Evolutionary conservation across 1,140 invertebrate species (phyloP).

Genomic region (Sipha flava): DNA sequence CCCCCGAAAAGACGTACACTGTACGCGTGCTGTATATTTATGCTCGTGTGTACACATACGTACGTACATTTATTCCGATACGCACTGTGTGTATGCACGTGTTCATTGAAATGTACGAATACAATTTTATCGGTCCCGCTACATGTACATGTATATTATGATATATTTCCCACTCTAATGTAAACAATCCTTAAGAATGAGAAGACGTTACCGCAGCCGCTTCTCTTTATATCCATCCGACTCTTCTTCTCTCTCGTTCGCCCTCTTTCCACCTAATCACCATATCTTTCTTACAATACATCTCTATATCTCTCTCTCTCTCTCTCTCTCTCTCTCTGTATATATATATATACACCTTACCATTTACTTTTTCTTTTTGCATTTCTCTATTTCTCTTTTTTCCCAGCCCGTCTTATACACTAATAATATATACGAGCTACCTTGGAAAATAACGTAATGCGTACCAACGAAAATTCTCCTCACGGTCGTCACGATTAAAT

Average conservation of each 20-base stretch:
- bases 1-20: too few species aligned
- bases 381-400: too few species aligned
- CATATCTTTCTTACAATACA: too few species aligned
- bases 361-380: background rate
- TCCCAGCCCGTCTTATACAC: too few species aligned
- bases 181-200: background rate
- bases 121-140: background rate
- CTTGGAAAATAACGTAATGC: too few species aligned
- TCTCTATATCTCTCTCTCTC: background rate
- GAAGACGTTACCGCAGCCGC: background rate
- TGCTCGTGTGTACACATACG: background rate
- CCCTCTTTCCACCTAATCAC: too few species aligned
- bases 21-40: background rate
- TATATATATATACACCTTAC: too few species aligned
- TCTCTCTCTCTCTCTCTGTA: rapidly evolving
- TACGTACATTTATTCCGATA: too few species aligned
- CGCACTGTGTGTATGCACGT: too few species aligned
- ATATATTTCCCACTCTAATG: background rate
- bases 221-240: background rate
- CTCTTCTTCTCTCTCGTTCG: background rate
- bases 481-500: background rate
- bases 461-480: background rate
- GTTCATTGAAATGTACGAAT: background rate
- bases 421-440: too few species aligned
- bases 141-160: background rate